Evolutionary conservation across 2,797 vertebrate genomes (phyloP).

Genomic region (Emys orbicularis): DNA sequence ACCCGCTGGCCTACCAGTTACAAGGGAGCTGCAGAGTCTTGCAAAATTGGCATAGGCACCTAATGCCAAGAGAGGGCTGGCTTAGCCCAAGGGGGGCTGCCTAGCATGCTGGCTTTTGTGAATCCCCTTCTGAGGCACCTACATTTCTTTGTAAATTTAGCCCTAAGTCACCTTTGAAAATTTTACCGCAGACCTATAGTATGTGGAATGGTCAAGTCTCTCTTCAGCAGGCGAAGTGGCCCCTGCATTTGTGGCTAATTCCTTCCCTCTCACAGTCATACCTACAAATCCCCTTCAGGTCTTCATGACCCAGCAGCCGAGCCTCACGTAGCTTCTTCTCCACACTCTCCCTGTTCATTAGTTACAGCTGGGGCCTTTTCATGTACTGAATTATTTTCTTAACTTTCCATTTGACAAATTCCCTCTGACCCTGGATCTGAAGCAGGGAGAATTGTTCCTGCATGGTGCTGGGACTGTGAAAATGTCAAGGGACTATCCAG

Average conservation of each 20-base stretch:
- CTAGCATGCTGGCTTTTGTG: neutral
- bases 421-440: neutral
- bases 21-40: too few species aligned
- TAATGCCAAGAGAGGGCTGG: neutral
- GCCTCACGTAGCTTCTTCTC: neutral
- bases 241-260: neutral
- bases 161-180: neutral
- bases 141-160: neutral
- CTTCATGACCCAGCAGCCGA: neutral
- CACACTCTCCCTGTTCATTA: neutral
- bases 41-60: too few species aligned
- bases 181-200: neutral
- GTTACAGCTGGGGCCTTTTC: neutral
- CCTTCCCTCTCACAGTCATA: neutral
- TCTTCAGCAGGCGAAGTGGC: neutral
- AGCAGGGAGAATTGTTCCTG: neutral
- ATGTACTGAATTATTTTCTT: neutral
- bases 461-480: neutral
- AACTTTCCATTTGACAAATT: neutral
- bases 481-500: neutral
- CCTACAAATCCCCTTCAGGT: neutral
- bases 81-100: neutral
- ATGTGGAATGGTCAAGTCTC: neutral
- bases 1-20: too few species aligned
- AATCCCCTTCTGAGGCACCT: neutral